Base-by-base conservation (phyloP, 2,113 vertebrate species). In the Trichomycterus rosablanca region DNA sequence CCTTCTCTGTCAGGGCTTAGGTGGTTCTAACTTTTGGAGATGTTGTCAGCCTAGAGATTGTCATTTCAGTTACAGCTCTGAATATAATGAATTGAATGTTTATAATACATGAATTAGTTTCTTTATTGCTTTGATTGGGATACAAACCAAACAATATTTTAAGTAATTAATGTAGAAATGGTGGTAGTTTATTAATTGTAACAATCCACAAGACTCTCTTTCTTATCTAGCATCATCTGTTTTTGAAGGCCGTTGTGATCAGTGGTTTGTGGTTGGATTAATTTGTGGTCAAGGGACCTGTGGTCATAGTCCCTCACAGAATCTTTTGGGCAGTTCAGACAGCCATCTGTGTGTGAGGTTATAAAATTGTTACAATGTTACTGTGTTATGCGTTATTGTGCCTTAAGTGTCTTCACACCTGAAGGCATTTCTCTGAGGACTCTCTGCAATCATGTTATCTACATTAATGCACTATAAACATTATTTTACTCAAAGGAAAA, bases 381-480 rank as follows among this genome's bases (percentile, higher is more conserved):
- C 46, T 12, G 59, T 63, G 43, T 67, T 67, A 56, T 44, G 58
- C 52, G 39, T 67, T 37, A 71, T 71, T 71, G 66, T 50, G 49
- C 52, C 45, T 62, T 62, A 71, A 67, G 26, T 67, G 59, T 48
- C 52, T 51, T 61, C 63, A 63, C 23, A 26, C 51, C 60, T 60
- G 37, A 48, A 67, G 59, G 30, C 49, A 48, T 52, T 53, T 72
- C 63, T 64, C 61, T 63, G 54, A 72, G 37, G 58, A 67, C 44
- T 67, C 67, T 67, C 59, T 66, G 45, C 63, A 66, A 62, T 66
- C 58, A 44, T 66, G 63, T 62, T 66, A 66, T 71, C 37, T 43
- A 40, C 45, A 2, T 22, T 56, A 57, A 71, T 66, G 59, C 56
- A 66, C 57, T 66, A 62, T 71, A 51, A 57, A n/a, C n/a, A 42